Percentiles rank a stretch among this genome's conserved stretches.
phyloP scores from a whole-genome alignment of 1,140 invertebrate species.

The Forficula auricularia region DNA sequence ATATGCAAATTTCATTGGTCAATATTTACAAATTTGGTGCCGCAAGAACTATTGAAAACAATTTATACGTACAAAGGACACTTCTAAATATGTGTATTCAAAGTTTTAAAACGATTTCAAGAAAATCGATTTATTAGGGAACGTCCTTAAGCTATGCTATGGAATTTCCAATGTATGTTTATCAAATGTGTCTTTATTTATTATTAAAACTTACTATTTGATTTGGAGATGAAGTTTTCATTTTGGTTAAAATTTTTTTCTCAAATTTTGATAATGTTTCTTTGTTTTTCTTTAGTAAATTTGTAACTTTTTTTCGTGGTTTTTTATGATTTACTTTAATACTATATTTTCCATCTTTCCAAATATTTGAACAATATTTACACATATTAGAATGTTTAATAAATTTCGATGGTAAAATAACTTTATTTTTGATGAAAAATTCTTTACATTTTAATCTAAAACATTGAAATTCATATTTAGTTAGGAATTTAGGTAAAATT shows the following conservation, averaged over 20 bases:
- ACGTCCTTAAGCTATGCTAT: too few species aligned
- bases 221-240: neutral
- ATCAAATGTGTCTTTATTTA: neutral
- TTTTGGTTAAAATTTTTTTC: neutral
- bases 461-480: neutral
- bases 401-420: neutral
- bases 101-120: too few species aligned
- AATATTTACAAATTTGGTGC: too few species aligned
- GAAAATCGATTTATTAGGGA: too few species aligned
- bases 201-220: neutral
- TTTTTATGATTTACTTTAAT: neutral
- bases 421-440: neutral
- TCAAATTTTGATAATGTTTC: neutral
- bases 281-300: neutral
- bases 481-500: too few species aligned
- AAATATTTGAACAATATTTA: conserved; percentile 3
- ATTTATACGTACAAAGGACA: too few species aligned
- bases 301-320: neutral
- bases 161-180: too few species aligned
- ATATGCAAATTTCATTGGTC: too few species aligned
- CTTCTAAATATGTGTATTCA: too few species aligned
- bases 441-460: neutral
- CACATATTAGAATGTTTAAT: neutral
- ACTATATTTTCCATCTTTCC: neutral
- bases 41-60: too few species aligned